Evolutionary conservation across 2,113 vertebrate genomes (phyloP), one percentile per base, ranked within the genome.

Genomic region (Bathybates hornii): DNA sequence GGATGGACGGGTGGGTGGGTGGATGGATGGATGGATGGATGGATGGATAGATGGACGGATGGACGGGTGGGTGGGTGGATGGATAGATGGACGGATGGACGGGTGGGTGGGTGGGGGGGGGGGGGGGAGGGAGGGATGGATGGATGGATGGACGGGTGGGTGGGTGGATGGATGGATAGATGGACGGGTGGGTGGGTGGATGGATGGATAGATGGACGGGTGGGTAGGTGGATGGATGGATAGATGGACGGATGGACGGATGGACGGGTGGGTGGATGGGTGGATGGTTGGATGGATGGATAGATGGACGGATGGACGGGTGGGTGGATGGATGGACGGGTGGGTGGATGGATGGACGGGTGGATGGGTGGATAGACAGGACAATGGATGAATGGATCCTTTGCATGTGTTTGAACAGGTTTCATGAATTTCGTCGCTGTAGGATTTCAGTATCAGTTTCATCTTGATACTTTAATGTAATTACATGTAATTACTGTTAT

Each of bases 261-360:
- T 0, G 17, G 50, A 0, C 0, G 8, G 50, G 0, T 2, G 13
- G 43, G 0, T 0, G 43, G 45, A 0, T 0, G 14, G 45, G 0
- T 2, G 45, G 14, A 0, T 0, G 8, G 19, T 0, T 0, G 7
- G 16, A 0, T 0, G 1, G 3, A 0, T 1, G 2, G 45, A 0
- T 0, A 1, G 43, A 0, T 0, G 2, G 24, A 24, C 24, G 6
- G 17, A 0, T 0, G 8, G 45, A 0, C 0, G 5, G 50, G 0
- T 0, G 2, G 8, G 0, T 0, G 9, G 19, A 0, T 0, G 5
- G 50, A 0, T 0, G 5, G 50, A 0, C 0, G 0, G 5, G 0
- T 1, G 3, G n/a, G 0, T 1, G n/a, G 52, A 0, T 0, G 2
- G 19, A 0, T 0, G 3, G 19, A 0, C 0, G 3, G 21, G 0